Evolutionary conservation across 2,113 vertebrate species (phyloP).

Genomic region (Hyaena hyaena): DNA sequence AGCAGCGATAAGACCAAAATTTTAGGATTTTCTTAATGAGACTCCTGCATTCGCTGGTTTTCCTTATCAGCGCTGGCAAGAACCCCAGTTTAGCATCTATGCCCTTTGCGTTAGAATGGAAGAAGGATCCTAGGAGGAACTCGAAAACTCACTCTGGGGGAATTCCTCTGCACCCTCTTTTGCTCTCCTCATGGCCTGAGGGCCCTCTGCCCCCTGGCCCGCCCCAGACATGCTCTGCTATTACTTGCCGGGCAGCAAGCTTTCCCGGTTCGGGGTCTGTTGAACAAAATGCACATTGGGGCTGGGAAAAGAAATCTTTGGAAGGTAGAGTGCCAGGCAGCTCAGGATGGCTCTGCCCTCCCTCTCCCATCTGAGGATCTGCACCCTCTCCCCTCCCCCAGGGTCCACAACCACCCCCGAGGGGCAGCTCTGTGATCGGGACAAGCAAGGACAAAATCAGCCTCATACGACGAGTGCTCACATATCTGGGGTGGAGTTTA

Average conservation of each 20-base stretch:
- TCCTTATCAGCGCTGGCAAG: slow-evolving; percentile 62
- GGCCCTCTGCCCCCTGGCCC: background rate
- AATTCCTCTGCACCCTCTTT: background rate
- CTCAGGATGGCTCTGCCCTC: background rate
- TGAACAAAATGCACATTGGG: background rate
- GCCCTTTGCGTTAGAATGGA: slow-evolving; percentile 35
- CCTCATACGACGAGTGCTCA: background rate
- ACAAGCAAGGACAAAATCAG: background rate
- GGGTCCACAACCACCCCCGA: background rate
- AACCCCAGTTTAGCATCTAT: background rate
- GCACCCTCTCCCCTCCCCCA: background rate
- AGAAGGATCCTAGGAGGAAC: background rate
- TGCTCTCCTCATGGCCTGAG: background rate
- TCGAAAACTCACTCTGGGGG: background rate
- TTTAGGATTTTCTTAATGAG: slow-evolving; percentile 70
- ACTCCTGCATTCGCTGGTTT: slow-evolving; percentile 54
- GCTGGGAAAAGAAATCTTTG: background rate
- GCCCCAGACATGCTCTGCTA: background rate
- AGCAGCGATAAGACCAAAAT: slow-evolving; percentile 61
- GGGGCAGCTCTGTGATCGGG: background rate
- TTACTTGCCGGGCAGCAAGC: accelerated
- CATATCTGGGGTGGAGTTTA: accelerated
- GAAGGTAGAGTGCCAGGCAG: background rate
- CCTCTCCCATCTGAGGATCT: background rate
- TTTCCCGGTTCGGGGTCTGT: background rate